These are phyloP conservation scores for Caenorhabditis afra DNA, from an alignment of 2,888 invertebrate species.

Conservation along the genomic window DNA sequence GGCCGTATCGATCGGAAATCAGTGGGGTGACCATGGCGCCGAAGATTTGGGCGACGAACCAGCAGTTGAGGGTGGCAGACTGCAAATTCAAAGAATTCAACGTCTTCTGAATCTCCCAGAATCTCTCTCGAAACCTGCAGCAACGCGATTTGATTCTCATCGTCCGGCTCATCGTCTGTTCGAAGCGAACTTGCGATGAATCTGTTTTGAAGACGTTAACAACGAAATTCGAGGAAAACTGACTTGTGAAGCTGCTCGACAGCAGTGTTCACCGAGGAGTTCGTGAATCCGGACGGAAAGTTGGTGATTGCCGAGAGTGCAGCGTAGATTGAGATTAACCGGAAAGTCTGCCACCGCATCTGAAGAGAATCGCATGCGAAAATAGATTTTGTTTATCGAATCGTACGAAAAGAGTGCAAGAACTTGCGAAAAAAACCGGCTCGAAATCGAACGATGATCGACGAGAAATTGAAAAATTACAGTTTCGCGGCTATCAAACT, in stretches of 20 bases:
- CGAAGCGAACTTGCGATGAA: slow-evolving; percentile 70
- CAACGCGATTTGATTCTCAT: slow-evolving; percentile 61
- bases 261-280: slow-evolving; percentile 77
- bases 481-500: background rate
- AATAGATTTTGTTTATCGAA: no score
- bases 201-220: slow-evolving; percentile 24
- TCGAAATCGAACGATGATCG: background rate
- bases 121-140: slow-evolving; percentile 45
- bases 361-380: background rate
- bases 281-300: slow-evolving; percentile 78
- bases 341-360: slow-evolving; percentile 60
- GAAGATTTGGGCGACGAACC: slow-evolving; percentile 76
- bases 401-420: background rate
- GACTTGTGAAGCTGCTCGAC: slow-evolving; percentile 69
- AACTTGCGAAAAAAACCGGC: background rate
- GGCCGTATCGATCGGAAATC: slow-evolving; percentile 74
- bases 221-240: no score
- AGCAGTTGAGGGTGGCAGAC: slow-evolving; percentile 72
- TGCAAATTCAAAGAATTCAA: slow-evolving; percentile 49
- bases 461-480: no score
- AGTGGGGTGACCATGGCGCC: slow-evolving; percentile 76
- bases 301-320: slow-evolving; percentile 75
- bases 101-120: background rate
- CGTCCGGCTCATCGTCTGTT: slow-evolving; percentile 59
- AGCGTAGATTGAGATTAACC: slow-evolving; percentile 69